phyloP scores from a whole-genome alignment of 2,888 invertebrate species.

The Azorinus chamasolen region DNA sequence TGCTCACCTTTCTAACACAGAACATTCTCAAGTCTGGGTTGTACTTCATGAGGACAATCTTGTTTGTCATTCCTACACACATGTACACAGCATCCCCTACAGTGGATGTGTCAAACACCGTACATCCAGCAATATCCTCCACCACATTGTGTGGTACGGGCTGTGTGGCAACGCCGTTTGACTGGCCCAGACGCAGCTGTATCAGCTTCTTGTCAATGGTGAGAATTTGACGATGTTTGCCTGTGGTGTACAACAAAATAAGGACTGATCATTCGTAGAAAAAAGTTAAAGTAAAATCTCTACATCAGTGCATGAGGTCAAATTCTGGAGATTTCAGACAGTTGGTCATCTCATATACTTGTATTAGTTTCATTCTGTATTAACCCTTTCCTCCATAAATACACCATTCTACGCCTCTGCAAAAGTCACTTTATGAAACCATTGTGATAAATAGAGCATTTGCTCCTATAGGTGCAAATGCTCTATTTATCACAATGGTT shows the following conservation, averaged over 20 bases:
- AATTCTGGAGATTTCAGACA: no score
- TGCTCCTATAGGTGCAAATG: no score
- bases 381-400: no score
- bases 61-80: conserved; percentile 85
- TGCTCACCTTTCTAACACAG: conserved; percentile 82
- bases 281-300: no score
- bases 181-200: conserved; percentile 77
- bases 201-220: conserved; percentile 79
- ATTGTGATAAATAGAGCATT: no score
- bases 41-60: conserved; percentile 87
- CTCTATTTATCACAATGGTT: no score
- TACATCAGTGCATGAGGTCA: no score
- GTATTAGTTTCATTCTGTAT: no score
- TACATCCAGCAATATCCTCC: conserved; percentile 84
- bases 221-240: conserved; percentile 77
- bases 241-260: conserved; percentile 68
- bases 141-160: conserved; percentile 82
- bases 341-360: no score
- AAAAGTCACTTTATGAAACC: no score
- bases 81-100: conserved; percentile 81
- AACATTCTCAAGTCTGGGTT: conserved; percentile 87
- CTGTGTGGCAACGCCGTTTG: conserved; percentile 72
- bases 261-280: no score
- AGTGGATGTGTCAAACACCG: conserved; percentile 83
- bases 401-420: no score